Conservation (phyloP, 2,888 invertebrate genomes). For the Mayetiola destructor region DNA sequence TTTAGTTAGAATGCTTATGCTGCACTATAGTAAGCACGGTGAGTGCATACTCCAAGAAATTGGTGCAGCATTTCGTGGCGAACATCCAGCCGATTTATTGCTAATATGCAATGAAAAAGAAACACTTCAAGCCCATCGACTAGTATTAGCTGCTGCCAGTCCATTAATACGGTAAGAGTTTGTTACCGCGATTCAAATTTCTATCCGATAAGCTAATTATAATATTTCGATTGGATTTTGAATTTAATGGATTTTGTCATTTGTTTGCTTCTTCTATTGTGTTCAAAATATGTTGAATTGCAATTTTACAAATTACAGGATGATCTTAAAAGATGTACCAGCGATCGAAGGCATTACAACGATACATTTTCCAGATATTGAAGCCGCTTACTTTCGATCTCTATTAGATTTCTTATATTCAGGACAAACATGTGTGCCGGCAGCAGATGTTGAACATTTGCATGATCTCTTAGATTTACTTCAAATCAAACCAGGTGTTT, state of each 20-base stretch:
- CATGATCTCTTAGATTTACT: conserved; percentile 68
- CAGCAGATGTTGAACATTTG: conserved; percentile 59
- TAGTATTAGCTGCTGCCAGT: conserved; percentile 76
- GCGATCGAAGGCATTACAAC: conserved; percentile 56
- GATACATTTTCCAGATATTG: conserved; percentile 72
- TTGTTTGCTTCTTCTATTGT: conserved; percentile 11
- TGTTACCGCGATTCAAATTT: background rate
- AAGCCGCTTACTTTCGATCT: conserved; percentile 63
- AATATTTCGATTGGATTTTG: background rate
- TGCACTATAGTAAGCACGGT: conserved; percentile 87
- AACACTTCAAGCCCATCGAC: conserved; percentile 65
- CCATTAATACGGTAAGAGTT: conserved; percentile 54
- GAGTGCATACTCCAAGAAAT: conserved; percentile 84
- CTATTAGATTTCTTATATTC: conserved; percentile 74
- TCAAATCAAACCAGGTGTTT: conserved; percentile 72
- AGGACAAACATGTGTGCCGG: conserved; percentile 52
- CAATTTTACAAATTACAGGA: conserved; percentile 31
- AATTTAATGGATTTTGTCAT: background rate
- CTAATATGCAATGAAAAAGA: conserved; percentile 75
- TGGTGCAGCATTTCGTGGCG: conserved; percentile 73
- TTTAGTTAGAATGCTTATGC: conserved; percentile 57
- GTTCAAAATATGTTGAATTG: background rate
- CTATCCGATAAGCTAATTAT: background rate
- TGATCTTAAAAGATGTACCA: conserved; percentile 57
- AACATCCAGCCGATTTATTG: conserved; percentile 73